Conservation (phyloP, 2,113 vertebrate species). For the Sinocyclocheilus grahami region DNA sequence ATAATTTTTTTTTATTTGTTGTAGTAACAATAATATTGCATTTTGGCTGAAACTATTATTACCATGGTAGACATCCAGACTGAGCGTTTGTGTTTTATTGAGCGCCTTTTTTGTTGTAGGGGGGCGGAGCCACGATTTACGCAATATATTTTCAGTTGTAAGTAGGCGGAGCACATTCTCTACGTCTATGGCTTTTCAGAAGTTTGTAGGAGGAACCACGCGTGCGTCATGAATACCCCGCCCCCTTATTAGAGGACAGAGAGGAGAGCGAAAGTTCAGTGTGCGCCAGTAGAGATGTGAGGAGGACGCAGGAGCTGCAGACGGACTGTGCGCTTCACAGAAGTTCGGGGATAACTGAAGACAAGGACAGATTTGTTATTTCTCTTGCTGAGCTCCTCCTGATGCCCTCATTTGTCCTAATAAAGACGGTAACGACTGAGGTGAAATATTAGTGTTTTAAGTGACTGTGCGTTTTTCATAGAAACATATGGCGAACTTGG, state of each 20-base stretch:
- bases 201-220: background rate
- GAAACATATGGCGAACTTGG: background rate
- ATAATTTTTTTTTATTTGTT: too few relatives aligned
- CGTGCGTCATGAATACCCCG: conserved; percentile 39
- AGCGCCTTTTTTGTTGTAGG: background rate
- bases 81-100: background rate
- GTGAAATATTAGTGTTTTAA: background rate
- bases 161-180: background rate
- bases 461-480: conserved; percentile 18
- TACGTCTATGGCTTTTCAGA: background rate
- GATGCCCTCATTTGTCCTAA: background rate
- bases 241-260: conserved; percentile 45
- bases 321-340: background rate
- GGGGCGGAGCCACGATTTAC: background rate
- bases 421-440: conserved; percentile 1
- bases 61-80: too few relatives aligned
- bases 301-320: background rate
- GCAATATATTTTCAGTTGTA: conserved; percentile 6
- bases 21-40: too few relatives aligned
- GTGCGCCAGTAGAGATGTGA: conserved; percentile 33
- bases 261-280: conserved; percentile 56
- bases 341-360: conserved; percentile 19
- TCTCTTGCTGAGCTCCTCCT: background rate
- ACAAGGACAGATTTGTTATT: background rate
- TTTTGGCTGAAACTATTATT: background rate